phyloP scores from a whole-genome alignment of 2,888 invertebrate species.

The Aspidapion aeneum region DNA sequence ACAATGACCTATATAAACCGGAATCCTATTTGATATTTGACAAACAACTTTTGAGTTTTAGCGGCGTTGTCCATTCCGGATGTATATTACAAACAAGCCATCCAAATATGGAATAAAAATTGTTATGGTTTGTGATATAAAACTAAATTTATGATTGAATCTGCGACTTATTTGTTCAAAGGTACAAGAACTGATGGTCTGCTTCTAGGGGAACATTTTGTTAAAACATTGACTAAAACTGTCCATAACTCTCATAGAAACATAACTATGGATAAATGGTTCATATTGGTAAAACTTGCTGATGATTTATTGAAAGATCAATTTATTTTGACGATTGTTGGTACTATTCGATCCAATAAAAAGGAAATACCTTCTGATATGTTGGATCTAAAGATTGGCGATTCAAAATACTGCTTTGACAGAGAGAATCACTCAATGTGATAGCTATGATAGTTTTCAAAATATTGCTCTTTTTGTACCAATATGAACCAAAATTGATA shows the following conservation, averaged over 20 bases:
- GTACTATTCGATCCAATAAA: conserved; percentile 38
- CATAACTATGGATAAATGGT: conserved; percentile 39
- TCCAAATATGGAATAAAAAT: conserved; percentile 38
- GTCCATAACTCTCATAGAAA: conserved; percentile 32
- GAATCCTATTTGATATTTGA: conserved; percentile 30
- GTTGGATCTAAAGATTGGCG: conserved; percentile 9
- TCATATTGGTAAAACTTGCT: conserved; percentile 37
- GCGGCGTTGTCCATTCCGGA: conserved; percentile 30
- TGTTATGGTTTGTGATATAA: conserved; percentile 34
- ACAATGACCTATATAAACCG: conserved; percentile 26
- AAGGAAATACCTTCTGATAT: conserved; percentile 37
- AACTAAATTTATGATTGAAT: conserved; percentile 36
- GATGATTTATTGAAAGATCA: conserved; percentile 33
- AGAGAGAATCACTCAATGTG: too few relatives aligned
- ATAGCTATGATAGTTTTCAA: too few relatives aligned
- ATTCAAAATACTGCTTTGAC: conserved; percentile 16
- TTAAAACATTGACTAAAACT: conserved; percentile 29
- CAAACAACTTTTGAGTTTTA: conserved; percentile 30
- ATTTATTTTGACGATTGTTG: conserved; percentile 37
- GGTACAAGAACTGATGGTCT: conserved; percentile 31
- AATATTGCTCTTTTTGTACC: too few relatives aligned
- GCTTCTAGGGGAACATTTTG: conserved; percentile 31
- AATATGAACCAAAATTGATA: too few relatives aligned
- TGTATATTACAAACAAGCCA: conserved; percentile 38
- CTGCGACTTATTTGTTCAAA: conserved; percentile 35